Evolutionary conservation across 2,797 vertebrate genomes (phyloP).

Genomic region (Melanotaenia pygmaea): DNA sequence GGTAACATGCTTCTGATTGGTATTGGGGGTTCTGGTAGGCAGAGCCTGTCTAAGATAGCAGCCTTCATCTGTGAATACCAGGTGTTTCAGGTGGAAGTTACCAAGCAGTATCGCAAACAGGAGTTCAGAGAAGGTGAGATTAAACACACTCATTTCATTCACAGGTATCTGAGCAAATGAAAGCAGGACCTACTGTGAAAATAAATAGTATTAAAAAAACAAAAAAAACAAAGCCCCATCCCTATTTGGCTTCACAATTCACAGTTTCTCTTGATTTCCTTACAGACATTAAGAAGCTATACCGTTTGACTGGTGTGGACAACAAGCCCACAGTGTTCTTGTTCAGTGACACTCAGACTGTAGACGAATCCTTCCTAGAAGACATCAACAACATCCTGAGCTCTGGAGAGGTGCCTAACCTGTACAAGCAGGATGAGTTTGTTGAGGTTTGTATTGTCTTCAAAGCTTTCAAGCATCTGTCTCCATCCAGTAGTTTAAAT

Average conservation of each 20-base stretch:
- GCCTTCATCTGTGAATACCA: constrained; percentile 87
- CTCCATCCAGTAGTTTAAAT: constrained; percentile 1
- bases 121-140: constrained; percentile 90
- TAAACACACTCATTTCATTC: not conserved
- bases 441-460: constrained; percentile 82
- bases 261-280: constrained; percentile 4
- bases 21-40: constrained; percentile 89
- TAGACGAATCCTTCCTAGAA: constrained; percentile 88
- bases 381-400: constrained; percentile 93
- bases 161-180: constrained; percentile 8
- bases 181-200: not conserved
- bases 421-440: constrained; percentile 90
- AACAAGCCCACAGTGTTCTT: constrained; percentile 89
- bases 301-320: constrained; percentile 86
- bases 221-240: not conserved
- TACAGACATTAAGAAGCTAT: constrained; percentile 90
- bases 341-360: constrained; percentile 89
- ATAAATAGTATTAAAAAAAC: not conserved
- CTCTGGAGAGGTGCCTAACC: constrained; percentile 91
- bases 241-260: not conserved
- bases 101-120: constrained; percentile 88
- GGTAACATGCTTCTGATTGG: constrained; percentile 93
- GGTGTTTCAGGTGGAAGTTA: constrained; percentile 90
- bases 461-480: not conserved
- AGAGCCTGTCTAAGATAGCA: constrained; percentile 88